Percentiles rank a stretch among this genome's conserved stretches.
phyloP scores from a whole-genome alignment of 2,113 vertebrate genomes.

The Equus quagga region DNA sequence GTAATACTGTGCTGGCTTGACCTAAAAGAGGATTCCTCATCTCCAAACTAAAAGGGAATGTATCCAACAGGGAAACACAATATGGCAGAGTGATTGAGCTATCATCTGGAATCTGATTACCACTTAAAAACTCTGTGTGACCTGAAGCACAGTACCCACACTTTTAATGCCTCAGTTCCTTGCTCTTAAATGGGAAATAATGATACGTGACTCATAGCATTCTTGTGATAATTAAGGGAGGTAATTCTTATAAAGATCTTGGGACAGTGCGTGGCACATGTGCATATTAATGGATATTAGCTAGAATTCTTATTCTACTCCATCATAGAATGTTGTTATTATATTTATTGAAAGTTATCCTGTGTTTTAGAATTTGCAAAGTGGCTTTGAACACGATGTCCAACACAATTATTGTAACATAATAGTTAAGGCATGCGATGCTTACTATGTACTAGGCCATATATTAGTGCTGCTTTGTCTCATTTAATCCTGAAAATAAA shows the following conservation, averaged over 20 bases:
- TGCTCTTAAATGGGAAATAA: not conserved
- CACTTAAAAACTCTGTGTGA: constrained; percentile 9
- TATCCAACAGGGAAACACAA: not conserved
- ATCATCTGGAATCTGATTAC: not conserved
- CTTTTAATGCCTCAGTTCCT: not conserved
- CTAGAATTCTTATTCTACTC: not conserved
- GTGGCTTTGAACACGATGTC: not conserved
- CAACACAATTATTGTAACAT: constrained; percentile 28
- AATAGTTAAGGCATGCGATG: not conserved
- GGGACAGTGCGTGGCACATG: not conserved
- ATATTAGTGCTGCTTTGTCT: not conserved
- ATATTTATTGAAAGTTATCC: not conserved
- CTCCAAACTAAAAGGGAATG: constrained; percentile 26
- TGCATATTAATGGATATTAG: not conserved
- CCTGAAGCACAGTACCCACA: not conserved
- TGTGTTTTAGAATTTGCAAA: not conserved
- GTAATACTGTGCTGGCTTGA: constrained; percentile 27
- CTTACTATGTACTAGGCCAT: not conserved
- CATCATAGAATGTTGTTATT: not conserved
- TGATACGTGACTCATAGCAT: not conserved
- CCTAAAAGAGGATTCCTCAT: not conserved
- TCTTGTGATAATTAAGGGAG: not conserved
- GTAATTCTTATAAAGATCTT: not conserved
- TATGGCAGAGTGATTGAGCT: not conserved
- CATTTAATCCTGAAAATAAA: constrained; percentile 45